These are phyloP conservation scores for Aphaenogaster ashmeadi DNA, from an alignment of 1,140 invertebrate species.

Conservation along the genomic window DNA sequence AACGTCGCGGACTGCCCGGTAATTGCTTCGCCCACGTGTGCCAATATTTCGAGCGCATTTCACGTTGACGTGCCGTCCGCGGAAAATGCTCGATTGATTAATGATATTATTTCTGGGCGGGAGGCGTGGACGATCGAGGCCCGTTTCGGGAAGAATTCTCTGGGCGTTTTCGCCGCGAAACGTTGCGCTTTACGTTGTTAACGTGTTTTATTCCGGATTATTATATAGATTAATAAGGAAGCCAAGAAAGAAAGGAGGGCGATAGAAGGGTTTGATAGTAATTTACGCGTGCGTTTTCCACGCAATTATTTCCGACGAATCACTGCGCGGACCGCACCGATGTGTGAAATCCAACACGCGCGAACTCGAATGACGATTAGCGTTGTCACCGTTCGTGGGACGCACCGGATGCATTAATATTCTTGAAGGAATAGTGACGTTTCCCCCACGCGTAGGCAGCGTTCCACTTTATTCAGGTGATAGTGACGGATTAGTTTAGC, in stretches of 20 bases:
- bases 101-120: constrained; percentile 30
- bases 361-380: constrained; percentile 29
- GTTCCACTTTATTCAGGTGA: constrained; percentile 67
- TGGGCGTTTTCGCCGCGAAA: background rate
- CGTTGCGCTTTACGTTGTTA: background rate
- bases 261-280: background rate
- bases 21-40: constrained; percentile 35
- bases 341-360: constrained; percentile 19
- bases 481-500: constrained; percentile 45
- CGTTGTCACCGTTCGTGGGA: constrained; percentile 36
- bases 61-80: background rate
- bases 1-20: constrained; percentile 48
- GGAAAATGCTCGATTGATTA: constrained; percentile 47
- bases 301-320: background rate
- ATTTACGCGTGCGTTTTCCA: background rate
- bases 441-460: constrained; percentile 50
- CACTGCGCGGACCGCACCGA: background rate
- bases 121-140: background rate
- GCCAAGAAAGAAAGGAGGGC: background rate
- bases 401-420: constrained; percentile 74
- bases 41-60: constrained; percentile 25
- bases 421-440: constrained; percentile 47
- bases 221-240: background rate
- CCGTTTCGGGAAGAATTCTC: background rate
- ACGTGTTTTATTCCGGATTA: background rate